Evolutionary conservation across 1,140 invertebrate species (phyloP), one percentile per base, ranked within the genome.

Genomic region (Euura lappo): DNA sequence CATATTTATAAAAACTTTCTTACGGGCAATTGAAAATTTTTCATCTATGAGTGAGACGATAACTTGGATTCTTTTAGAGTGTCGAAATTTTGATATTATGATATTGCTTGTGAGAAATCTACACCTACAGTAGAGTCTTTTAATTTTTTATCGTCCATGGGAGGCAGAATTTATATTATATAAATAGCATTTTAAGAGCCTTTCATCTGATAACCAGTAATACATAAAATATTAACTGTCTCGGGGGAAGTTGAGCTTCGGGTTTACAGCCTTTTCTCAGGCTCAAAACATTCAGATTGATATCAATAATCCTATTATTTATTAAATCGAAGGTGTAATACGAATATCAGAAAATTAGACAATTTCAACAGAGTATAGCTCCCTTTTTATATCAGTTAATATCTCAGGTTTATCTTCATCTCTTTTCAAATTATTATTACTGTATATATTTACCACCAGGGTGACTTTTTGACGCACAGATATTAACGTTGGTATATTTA

Each of bases 391-490:
- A 76, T 70, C 45, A 75, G 77, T 81, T 83, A 81, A 77, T 76
- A 76, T 81, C 80, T 80, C 79, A 82, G 81, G 77, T 79, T 71
- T 71, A 74, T 76, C 67, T 68, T 72, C 51, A 6, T 79, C 70
- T 71, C 74, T 76, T 68, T 68, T 72, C 51, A 6, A 60, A 60
- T 69, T 73, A 74, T 73, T 73, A 3, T 74, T 81, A 46, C 70
- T 83, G 79, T 82, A 81, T 81, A 81, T 81, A 81, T 74, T 65
- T 72, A 11, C 4, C 51, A 11, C 13, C 8, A 60, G 51, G 51
- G 71, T 79, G 65, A 72, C 69, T 68, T 75, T 70, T 70, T 71
- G 3, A 11, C 51, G 13, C 28, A 28, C 13, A 60, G 13, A 11
- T n/a, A 11, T 60, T 60, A 8, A 6, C 51, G 13, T 11, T 8